Conservation (phyloP, 2,797 vertebrate species). For the Platalea minor region DNA sequence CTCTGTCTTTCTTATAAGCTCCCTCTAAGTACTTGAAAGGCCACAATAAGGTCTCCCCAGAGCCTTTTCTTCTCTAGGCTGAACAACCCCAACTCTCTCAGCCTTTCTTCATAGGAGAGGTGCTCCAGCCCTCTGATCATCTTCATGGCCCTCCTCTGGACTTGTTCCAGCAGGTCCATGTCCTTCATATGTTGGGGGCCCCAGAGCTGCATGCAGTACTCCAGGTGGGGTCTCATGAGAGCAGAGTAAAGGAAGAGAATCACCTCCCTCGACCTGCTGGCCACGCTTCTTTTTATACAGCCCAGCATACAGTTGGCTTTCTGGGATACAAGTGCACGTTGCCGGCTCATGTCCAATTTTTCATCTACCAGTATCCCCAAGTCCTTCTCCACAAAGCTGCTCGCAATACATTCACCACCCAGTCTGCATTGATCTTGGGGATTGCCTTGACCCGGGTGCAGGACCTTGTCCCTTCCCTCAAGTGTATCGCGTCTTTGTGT, state of each 20-base stretch:
- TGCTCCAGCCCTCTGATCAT: background rate
- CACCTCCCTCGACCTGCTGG: background rate
- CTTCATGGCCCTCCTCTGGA: background rate
- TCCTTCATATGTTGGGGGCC: background rate
- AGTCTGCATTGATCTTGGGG: background rate
- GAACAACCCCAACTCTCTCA: background rate
- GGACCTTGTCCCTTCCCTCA: background rate
- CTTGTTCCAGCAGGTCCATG: background rate
- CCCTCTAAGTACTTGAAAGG: background rate
- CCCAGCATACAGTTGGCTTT: background rate
- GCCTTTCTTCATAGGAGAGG: background rate
- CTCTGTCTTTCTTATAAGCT: background rate
- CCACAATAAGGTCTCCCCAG: rapidly evolving
- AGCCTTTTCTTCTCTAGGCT: background rate
- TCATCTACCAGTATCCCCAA: background rate
- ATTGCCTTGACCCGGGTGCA: background rate
- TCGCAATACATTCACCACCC: background rate
- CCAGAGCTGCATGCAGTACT: background rate
- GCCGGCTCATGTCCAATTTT: background rate
- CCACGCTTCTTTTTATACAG: rapidly evolving
- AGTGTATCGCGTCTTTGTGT: background rate
- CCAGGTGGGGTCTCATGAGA: background rate
- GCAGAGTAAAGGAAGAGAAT: background rate
- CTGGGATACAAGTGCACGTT: background rate
- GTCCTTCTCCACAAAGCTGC: background rate